Percentiles rank a stretch among this genome's conserved stretches.
Conservation (phyloP, 2,797 vertebrate species). For the Tapirus indicus region DNA sequence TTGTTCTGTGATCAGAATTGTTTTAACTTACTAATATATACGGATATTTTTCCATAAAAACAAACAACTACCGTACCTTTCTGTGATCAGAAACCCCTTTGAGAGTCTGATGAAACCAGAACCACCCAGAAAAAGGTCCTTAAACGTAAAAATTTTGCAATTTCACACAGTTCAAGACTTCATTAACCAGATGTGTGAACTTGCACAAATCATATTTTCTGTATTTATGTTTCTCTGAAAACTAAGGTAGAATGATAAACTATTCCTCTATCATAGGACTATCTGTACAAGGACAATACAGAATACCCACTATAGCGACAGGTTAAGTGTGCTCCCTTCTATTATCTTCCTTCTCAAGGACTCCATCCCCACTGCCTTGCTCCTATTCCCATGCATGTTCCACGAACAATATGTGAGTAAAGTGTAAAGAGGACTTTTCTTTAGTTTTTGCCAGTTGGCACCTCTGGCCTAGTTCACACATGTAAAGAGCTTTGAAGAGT, state of each 20-base stretch:
- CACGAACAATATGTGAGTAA: not conserved
- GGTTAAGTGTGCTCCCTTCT: not conserved
- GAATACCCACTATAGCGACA: not conserved
- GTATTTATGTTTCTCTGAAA: not conserved
- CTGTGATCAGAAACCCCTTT: not conserved
- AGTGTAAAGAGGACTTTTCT: not conserved
- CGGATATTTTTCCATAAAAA: not conserved
- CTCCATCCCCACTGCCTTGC: not conserved
- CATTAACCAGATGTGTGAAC: not conserved
- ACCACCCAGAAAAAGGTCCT: not conserved
- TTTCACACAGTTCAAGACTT: slow-evolving; percentile 2
- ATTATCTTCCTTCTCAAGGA: not conserved
- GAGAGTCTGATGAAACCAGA: slow-evolving; percentile 7
- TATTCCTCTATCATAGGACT: not conserved
- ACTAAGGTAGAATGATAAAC: not conserved
- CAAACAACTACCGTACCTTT: not conserved
- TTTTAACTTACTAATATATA: not conserved
- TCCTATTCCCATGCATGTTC: not conserved
- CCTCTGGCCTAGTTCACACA: not conserved
- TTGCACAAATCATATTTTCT: slow-evolving; percentile 5
- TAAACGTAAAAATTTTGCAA: not conserved
- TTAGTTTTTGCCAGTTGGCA: not conserved
- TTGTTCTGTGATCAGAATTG: not conserved
- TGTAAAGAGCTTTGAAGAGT: not conserved
- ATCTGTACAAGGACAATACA: not conserved